A percentile compares a stretch with the other conserved stretches of the same genome.
Evolutionary conservation across 2,797 vertebrate genomes (phyloP).

Genomic region (Sciurus vulgaris): DNA sequence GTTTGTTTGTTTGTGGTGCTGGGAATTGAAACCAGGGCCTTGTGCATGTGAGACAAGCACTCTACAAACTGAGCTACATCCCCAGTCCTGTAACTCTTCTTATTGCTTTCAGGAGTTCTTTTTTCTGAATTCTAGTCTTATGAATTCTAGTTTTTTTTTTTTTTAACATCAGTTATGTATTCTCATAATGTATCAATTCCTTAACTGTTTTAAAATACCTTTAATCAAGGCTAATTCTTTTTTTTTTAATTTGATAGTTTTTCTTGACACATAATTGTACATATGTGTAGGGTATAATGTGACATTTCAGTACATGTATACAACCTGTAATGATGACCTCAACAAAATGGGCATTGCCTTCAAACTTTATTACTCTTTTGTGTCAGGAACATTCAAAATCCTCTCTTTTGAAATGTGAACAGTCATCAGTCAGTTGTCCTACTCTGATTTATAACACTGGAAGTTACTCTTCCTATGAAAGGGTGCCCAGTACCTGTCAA

Average conservation of each 20-base stretch:
- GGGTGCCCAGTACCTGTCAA: neutral
- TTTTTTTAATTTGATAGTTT: neutral
- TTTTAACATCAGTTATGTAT: neutral
- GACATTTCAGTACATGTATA: no score
- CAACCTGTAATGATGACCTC: neutral
- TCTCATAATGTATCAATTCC: neutral
- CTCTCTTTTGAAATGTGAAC: neutral
- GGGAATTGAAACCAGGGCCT: no score
- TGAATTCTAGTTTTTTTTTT: neutral
- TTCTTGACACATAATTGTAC: neutral
- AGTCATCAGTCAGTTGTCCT: no score
- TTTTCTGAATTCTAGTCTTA: neutral
- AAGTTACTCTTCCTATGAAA: neutral
- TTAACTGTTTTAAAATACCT: neutral
- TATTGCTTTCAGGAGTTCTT: neutral
- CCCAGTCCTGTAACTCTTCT: neutral
- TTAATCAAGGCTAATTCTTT: neutral
- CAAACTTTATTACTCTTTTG: neutral
- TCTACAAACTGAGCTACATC: no score
- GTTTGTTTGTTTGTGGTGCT: no score
- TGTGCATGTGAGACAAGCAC: no score
- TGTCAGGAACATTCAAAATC: neutral
- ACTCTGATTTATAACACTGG: neutral
- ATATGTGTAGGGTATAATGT: no score
- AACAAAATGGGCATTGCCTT: neutral